Evolutionary conservation across 2,888 invertebrate species (phyloP).

Genomic region (Hedychridium roseum): DNA sequence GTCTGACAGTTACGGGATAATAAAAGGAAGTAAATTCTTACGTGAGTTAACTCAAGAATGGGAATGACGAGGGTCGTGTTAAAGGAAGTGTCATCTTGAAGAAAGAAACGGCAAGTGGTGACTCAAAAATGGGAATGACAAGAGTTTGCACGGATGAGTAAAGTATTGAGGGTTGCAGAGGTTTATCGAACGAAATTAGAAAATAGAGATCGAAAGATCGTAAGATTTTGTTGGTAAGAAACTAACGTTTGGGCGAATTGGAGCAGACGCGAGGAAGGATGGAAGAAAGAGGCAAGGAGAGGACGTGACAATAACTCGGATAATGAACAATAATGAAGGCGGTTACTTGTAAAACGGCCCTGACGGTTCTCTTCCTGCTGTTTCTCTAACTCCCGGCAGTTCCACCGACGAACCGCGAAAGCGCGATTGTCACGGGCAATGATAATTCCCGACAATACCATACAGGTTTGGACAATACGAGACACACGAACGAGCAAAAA

Average conservation of each 20-base stretch:
- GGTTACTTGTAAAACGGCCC: slow-evolving; percentile 47
- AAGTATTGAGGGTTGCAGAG: too few relatives aligned
- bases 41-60: too few relatives aligned
- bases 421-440: slow-evolving; percentile 24
- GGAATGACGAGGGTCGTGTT: neutral
- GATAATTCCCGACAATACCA: slow-evolving; percentile 18
- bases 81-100: neutral
- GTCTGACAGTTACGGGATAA: too few relatives aligned
- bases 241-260: slow-evolving; percentile 10
- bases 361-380: slow-evolving; percentile 46
- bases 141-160: too few relatives aligned
- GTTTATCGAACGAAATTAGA: too few relatives aligned
- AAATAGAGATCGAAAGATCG: neutral
- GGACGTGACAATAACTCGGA: slow-evolving; percentile 43
- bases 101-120: too few relatives aligned
- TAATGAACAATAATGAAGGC: slow-evolving; percentile 46
- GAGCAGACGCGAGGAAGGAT: slow-evolving; percentile 2
- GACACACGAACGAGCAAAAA: neutral
- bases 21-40: too few relatives aligned
- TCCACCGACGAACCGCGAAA: slow-evolving; percentile 40
- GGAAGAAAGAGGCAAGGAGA: slow-evolving; percentile 24
- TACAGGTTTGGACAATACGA: too few relatives aligned
- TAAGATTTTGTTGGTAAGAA: slow-evolving; percentile 6
- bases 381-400: slow-evolving; percentile 27
- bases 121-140: too few relatives aligned